Evolutionary conservation across 2,797 vertebrate genomes (phyloP).

Genomic region (Girardinus metallicus): DNA sequence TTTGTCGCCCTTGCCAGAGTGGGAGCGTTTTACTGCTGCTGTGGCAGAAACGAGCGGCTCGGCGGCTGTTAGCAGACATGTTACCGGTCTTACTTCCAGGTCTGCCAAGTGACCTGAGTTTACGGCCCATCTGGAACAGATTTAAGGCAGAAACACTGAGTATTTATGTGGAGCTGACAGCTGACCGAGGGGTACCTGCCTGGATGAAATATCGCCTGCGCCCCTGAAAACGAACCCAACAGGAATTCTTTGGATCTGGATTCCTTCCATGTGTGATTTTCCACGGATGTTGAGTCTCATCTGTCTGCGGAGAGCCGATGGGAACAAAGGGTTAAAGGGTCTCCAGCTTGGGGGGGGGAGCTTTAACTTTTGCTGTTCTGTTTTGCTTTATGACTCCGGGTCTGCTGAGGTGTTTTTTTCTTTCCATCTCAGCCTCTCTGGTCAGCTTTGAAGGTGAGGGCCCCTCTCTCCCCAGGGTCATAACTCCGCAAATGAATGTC

Average conservation of each 20-base stretch:
- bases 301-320: conserved; percentile 40
- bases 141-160: conserved; percentile 52
- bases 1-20: background rate
- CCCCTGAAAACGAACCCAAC: conserved; percentile 34
- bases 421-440: conserved; percentile 32
- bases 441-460: conserved; percentile 64
- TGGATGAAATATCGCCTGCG: conserved; percentile 56
- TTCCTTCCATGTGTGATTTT: conserved; percentile 64
- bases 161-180: conserved; percentile 52
- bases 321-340: conserved; percentile 68
- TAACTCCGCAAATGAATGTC: conserved; percentile 60
- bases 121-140: conserved; percentile 71
- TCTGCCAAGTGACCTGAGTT: conserved; percentile 43
- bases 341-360: conserved; percentile 31
- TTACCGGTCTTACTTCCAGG: conserved; percentile 28
- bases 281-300: conserved; percentile 61
- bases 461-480: conserved; percentile 60
- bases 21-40: conserved; percentile 6
- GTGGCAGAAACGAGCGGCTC: conserved; percentile 10
- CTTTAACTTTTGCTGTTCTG: conserved; percentile 61
- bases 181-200: conserved; percentile 61
- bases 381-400: conserved; percentile 65
- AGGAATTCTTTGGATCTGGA: conserved; percentile 59
- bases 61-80: conserved; percentile 21
- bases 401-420: conserved; percentile 36